Evolutionary conservation across 2,888 invertebrate genomes (phyloP).

Genomic region (Selenia dentaria): DNA sequence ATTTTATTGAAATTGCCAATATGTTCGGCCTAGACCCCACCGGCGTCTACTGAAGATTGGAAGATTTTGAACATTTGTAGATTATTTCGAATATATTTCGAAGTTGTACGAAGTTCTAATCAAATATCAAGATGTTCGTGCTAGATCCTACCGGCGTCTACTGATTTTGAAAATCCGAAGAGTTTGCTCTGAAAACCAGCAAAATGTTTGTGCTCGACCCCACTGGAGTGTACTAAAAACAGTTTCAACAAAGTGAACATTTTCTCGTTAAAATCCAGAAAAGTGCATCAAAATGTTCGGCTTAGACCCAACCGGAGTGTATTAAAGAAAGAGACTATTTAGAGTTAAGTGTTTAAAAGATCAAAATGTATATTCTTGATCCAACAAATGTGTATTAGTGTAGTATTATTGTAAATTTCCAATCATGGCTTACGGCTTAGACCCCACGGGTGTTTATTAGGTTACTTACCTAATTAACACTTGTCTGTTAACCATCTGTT

Average conservation of each 20-base stretch:
- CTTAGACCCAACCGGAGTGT: slow-evolving; percentile 60
- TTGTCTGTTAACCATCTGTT: slow-evolving; percentile 14
- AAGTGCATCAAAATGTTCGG: slow-evolving; percentile 59
- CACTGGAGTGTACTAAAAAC: slow-evolving; percentile 73
- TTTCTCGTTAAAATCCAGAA: slow-evolving; percentile 32
- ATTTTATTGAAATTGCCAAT: slow-evolving; percentile 40
- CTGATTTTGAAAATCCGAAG: slow-evolving; percentile 40
- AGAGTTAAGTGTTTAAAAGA: slow-evolving; percentile 46
- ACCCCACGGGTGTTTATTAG: slow-evolving; percentile 69
- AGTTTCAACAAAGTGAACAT: slow-evolving; percentile 39
- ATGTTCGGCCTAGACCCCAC: slow-evolving; percentile 72
- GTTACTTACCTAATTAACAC: slow-evolving; percentile 21
- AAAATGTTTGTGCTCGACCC: slow-evolving; percentile 76
- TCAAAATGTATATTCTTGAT: slow-evolving; percentile 52
- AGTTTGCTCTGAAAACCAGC: slow-evolving; percentile 33
- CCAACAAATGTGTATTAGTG: slow-evolving; percentile 64
- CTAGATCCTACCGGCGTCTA: slow-evolving; percentile 71
- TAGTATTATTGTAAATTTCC: slow-evolving; percentile 19
- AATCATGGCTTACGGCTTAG: slow-evolving; percentile 63
- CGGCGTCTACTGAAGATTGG: slow-evolving; percentile 58
- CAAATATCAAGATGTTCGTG: slow-evolving; percentile 62
- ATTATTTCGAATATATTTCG: slow-evolving; percentile 24
- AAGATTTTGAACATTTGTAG: slow-evolving; percentile 36
- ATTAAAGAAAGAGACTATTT: slow-evolving; percentile 43
- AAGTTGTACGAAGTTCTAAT: slow-evolving; percentile 23